Conservation (phyloP, 2,888 invertebrate species). For the Caenorhabditis afra region DNA sequence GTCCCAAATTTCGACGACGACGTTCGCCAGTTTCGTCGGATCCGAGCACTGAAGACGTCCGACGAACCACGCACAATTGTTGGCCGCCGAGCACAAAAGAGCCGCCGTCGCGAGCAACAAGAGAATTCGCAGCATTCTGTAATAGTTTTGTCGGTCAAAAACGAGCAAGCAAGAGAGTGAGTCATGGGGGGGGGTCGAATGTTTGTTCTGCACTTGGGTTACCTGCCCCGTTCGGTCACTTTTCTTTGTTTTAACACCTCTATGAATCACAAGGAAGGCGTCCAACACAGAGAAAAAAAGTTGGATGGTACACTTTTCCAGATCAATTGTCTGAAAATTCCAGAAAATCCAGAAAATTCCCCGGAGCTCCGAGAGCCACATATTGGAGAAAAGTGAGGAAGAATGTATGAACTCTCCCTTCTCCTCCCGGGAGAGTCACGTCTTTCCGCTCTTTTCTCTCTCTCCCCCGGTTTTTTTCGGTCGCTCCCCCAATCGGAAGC, state of each 20-base stretch:
- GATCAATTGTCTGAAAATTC: no score
- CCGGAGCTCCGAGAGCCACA: no score
- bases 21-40: constrained; percentile 61
- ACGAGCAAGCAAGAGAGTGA: background rate
- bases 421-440: background rate
- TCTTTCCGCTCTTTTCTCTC: constrained; percentile 8
- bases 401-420: no score
- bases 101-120: constrained; percentile 5
- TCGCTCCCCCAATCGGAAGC: constrained; percentile 29
- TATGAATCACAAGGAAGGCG: background rate
- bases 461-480: constrained; percentile 1
- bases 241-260: constrained; percentile 14
- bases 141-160: no score
- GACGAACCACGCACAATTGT: constrained; percentile 77
- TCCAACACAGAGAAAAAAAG: background rate
- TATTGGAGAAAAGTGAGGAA: no score
- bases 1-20: constrained; percentile 75
- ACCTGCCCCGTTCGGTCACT: constrained; percentile 53
- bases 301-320: no score
- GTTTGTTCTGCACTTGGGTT: constrained; percentile 47
- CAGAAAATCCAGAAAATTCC: no score
- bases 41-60: constrained; percentile 71
- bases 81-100: constrained; percentile 57
- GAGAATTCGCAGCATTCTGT: constrained; percentile 11
- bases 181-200: no score